A percentile compares a stretch with the other conserved stretches of the same genome.
Conservation (phyloP, 2,888 invertebrate species). For the Mesorhabditis sp. region DNA sequence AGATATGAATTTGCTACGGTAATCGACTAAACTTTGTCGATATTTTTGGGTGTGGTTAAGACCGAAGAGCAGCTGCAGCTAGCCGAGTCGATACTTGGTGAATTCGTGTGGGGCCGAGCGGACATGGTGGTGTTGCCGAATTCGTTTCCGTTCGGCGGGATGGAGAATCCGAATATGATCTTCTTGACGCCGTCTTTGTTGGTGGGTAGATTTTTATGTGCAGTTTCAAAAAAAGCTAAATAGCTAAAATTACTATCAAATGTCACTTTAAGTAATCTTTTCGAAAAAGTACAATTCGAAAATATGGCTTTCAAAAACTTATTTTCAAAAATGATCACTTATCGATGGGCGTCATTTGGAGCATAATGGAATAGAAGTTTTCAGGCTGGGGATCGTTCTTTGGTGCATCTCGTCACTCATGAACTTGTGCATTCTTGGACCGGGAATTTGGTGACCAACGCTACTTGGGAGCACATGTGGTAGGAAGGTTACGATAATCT, state of each 20-base stretch:
- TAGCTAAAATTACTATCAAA: too few species aligned
- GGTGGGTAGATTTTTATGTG: conserved; percentile 60
- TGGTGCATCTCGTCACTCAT: conserved; percentile 83
- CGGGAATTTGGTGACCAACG: conserved; percentile 85
- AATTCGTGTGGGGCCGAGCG: conserved; percentile 62
- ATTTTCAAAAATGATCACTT: too few species aligned
- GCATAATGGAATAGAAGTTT: not conserved
- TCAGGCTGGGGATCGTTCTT: conserved; percentile 81
- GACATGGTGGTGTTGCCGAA: conserved; percentile 82
- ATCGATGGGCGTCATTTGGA: not conserved
- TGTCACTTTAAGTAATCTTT: too few species aligned
- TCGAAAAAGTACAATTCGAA: too few species aligned
- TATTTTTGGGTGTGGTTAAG: not conserved
- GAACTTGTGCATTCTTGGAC: conserved; percentile 92
- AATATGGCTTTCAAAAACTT: too few species aligned
- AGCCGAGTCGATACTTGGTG: conserved; percentile 11
- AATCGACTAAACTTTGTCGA: not conserved
- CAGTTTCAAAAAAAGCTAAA: too few species aligned
- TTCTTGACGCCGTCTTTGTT: conserved; percentile 86
- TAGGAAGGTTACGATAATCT: conserved; percentile 23
- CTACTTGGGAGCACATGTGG: conserved; percentile 90
- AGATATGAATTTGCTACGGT: conserved; percentile 80
- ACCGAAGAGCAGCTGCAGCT: conserved; percentile 9
- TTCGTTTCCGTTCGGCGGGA: conserved; percentile 88
- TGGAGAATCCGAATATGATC: conserved; percentile 91